These are phyloP conservation scores for Ciconia nigra DNA, from an alignment of 2,797 vertebrate genomes.

Conservation along the genomic window DNA sequence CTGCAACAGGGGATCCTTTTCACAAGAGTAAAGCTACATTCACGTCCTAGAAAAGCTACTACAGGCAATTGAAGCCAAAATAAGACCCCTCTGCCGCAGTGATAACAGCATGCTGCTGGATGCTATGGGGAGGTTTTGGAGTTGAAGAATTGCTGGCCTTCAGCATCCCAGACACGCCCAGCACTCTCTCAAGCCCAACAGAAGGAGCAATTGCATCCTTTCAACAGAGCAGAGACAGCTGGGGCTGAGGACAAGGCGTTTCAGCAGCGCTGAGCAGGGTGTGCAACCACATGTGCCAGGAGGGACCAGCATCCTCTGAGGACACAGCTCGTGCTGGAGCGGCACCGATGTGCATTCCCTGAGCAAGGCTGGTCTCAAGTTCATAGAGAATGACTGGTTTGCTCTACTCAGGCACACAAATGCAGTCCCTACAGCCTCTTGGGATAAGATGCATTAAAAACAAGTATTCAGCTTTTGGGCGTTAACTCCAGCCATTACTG, in stretches of 20 bases:
- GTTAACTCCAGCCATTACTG: neutral
- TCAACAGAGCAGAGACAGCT: neutral
- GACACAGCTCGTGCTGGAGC: neutral
- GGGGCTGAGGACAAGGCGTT: neutral
- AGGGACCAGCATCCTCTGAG: neutral
- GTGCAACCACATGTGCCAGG: neutral
- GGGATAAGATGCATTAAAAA: neutral
- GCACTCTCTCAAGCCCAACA: neutral
- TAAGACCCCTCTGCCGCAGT: neutral
- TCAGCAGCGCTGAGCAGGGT: neutral
- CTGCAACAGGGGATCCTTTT: neutral
- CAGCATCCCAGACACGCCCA: neutral
- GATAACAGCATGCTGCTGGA: neutral
- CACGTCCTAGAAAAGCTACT: neutral
- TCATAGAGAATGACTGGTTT: neutral
- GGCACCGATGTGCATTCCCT: neutral
- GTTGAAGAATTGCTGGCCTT: neutral
- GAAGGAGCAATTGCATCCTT: neutral
- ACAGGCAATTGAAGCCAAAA: neutral
- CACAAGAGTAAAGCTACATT: neutral
- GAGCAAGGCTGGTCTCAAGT: neutral
- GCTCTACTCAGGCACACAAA: neutral
- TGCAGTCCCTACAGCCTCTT: neutral
- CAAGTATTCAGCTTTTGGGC: neutral
- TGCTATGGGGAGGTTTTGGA: neutral